Conservation (phyloP, 2,797 vertebrate genomes). For the Champsocephalus gunnari region DNA sequence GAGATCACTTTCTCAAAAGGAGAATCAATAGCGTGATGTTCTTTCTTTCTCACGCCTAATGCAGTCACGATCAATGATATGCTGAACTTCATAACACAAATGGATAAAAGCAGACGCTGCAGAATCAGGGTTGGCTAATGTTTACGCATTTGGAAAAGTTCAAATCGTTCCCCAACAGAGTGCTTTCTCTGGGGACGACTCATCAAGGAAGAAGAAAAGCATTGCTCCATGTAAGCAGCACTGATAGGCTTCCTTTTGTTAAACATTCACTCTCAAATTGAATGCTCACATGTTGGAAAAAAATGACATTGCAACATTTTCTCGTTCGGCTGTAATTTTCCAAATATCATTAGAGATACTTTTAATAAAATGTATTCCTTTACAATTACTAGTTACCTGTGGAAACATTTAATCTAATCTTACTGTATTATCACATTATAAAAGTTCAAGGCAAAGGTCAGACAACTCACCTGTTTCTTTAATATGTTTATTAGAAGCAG, state of each 20-base stretch:
- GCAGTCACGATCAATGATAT: constrained; percentile 60
- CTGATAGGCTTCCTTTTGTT: constrained; percentile 11
- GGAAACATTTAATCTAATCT: no score
- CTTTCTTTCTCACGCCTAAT: constrained; percentile 60
- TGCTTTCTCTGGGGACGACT: constrained; percentile 2
- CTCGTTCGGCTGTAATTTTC: no score
- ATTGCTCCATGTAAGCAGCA: constrained; percentile 37
- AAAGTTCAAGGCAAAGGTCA: no score
- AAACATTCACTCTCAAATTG: background rate
- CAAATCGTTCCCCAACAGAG: constrained; percentile 11
- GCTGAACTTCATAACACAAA: constrained; percentile 48
- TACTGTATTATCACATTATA: no score
- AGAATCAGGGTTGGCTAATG: constrained; percentile 1
- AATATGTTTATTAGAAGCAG: no score
- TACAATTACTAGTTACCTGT: no score
- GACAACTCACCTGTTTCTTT: no score
- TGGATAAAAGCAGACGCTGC: constrained; percentile 19
- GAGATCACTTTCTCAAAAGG: constrained; percentile 58
- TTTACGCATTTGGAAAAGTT: constrained; percentile 12
- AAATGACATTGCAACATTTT: no score
- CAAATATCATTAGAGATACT: no score
- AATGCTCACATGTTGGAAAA: constrained; percentile 7
- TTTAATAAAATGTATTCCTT: no score
- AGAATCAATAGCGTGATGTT: constrained; percentile 64
- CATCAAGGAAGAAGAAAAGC: constrained; percentile 9